These are phyloP conservation scores for Apodemia hepburni DNA, from an alignment of 2,888 invertebrate genomes.

Conservation along the genomic window DNA sequence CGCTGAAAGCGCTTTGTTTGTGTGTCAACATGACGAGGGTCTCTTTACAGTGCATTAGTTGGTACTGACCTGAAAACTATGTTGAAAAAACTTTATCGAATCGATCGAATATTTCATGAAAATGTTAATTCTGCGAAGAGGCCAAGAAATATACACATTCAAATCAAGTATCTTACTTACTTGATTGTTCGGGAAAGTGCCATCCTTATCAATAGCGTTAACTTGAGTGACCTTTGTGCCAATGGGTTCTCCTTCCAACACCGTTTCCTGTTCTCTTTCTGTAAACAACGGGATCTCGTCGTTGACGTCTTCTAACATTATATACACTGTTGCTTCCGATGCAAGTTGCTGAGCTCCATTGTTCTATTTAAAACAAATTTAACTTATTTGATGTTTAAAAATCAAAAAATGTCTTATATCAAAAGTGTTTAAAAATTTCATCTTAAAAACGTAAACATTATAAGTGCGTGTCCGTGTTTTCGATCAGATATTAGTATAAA, in stretches of 20 bases:
- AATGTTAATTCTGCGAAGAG: no score
- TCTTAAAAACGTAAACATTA: no score
- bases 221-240: slow-evolving; percentile 97
- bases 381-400: slow-evolving; percentile 7
- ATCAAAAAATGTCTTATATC: background rate
- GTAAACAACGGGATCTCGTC: slow-evolving; percentile 98
- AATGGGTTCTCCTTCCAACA: slow-evolving; percentile 95
- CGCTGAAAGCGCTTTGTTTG: no score
- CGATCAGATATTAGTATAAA: no score
- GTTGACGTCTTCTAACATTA: slow-evolving; percentile 97
- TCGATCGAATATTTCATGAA: no score
- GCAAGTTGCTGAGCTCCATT: slow-evolving; percentile 97
- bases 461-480: no score
- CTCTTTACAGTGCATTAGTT: no score
- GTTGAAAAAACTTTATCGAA: no score
- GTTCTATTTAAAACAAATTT: slow-evolving; percentile 80
- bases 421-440: background rate
- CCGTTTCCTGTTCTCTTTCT: slow-evolving; percentile 96
- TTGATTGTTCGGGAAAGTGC: slow-evolving; percentile 96
- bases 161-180: slow-evolving; percentile 61
- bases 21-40: no score
- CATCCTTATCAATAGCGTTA: slow-evolving; percentile 97
- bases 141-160: no score
- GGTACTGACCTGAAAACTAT: no score
- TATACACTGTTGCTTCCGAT: slow-evolving; percentile 95